A percentile compares a stretch with the other conserved stretches of the same genome.
Conservation (phyloP, 2,113 vertebrate species). For the Sorex araneus region DNA sequence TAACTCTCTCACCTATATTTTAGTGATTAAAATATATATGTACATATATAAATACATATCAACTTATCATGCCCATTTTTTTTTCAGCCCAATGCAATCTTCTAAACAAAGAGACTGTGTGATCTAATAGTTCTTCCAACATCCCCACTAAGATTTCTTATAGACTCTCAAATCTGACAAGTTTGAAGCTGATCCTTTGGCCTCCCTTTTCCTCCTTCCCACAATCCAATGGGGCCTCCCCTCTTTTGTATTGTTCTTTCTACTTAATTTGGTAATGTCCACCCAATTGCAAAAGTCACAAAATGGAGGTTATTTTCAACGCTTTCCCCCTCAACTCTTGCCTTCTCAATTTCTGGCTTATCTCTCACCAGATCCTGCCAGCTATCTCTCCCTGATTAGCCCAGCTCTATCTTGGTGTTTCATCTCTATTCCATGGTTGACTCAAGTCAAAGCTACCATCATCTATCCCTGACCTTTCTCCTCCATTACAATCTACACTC, state of each 20-base stretch:
- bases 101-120: not conserved
- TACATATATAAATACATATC: too few species aligned
- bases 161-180: not conserved
- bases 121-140: not conserved
- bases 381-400: not conserved
- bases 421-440: not conserved
- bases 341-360: not conserved
- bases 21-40: not conserved
- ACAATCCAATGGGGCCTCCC: not conserved
- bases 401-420: not conserved
- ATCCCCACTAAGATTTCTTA: not conserved
- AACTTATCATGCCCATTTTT: not conserved
- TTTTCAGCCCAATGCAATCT: constrained; percentile 23
- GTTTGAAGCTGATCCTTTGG: too few species aligned
- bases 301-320: not conserved
- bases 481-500: not conserved
- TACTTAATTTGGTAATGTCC: not conserved
- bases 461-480: not conserved
- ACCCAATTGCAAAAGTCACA: not conserved
- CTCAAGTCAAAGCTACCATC: not conserved
- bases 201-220: not conserved
- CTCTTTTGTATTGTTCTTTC: not conserved
- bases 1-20: not conserved
- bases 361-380: not conserved
- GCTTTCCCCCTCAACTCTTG: not conserved